phyloP scores from a whole-genome alignment of 2,113 vertebrate genomes.

The Psettodes erumei region DNA sequence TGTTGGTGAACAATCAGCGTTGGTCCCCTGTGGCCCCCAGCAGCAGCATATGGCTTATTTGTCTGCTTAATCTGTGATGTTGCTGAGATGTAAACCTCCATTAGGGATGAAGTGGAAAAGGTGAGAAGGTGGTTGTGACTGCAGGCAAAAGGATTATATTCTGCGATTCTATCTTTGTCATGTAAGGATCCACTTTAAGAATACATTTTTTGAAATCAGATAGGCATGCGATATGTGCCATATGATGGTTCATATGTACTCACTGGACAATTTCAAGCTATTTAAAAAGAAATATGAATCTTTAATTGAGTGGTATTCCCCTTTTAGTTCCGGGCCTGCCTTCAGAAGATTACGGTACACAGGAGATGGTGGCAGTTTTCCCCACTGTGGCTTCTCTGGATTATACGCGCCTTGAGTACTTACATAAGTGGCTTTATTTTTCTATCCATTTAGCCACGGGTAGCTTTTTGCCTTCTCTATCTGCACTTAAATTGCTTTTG shows the following conservation, averaged over 20 bases:
- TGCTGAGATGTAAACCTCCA: conserved; percentile 17
- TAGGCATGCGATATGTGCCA: not conserved
- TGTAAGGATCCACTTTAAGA: not conserved
- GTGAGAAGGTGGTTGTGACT: not conserved
- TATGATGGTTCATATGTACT: not conserved
- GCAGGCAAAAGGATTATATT: not conserved
- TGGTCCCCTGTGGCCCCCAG: not conserved
- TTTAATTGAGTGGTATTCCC: conserved; percentile 35
- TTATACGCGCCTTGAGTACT: conserved; percentile 59
- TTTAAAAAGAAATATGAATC: conserved; percentile 27
- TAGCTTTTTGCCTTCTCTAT: conserved; percentile 60
- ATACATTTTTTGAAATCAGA: not conserved
- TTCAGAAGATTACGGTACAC: conserved; percentile 60
- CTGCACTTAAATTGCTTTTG: conserved; percentile 68
- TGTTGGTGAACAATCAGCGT: conserved; percentile 39
- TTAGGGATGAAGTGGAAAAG: conserved; percentile 17
- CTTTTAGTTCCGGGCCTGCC: conserved; percentile 28
- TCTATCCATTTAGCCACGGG: conserved; percentile 68
- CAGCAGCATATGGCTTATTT: conserved; percentile 2
- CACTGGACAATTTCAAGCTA: conserved; percentile 9
- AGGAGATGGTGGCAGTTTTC: conserved; percentile 39
- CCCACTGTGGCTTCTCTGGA: conserved; percentile 43
- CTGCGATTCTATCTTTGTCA: not conserved
- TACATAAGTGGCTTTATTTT: conserved; percentile 76
- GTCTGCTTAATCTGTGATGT: conserved; percentile 35